A percentile compares a stretch with the other conserved stretches of the same genome.
Conservation (phyloP, 23 tunicate species). For the Phallusia fumigata region DNA sequence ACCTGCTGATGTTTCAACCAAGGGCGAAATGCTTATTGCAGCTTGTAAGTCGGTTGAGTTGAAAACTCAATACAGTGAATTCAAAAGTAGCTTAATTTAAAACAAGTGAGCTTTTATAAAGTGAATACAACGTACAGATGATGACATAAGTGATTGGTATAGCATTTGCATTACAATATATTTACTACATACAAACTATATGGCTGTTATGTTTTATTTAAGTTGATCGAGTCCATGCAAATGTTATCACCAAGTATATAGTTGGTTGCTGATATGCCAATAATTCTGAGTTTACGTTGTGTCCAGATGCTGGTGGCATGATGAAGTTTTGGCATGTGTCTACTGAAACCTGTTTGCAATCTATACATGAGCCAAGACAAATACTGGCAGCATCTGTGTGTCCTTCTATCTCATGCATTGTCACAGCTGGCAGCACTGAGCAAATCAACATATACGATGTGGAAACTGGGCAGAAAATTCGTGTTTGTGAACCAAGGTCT, state of each 20-base stretch:
- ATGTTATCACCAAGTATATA: no score
- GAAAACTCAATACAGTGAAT: not conserved
- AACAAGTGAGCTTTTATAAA: no score
- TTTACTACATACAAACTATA: no score
- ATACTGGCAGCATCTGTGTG: constrained; percentile 53
- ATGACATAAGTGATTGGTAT: no score
- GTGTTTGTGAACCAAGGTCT: constrained; percentile 64
- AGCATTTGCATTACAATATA: no score
- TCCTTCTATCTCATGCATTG: constrained; percentile 20
- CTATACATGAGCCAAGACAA: constrained; percentile 73
- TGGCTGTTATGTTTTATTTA: no score
- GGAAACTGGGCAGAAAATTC: constrained; percentile 48
- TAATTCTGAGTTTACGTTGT: no score
- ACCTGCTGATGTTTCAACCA: constrained; percentile 39
- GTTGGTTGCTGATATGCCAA: no score
- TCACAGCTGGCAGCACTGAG: constrained; percentile 73
- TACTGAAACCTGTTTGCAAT: constrained; percentile 47
- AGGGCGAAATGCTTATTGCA: constrained; percentile 65
- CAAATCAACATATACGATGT: constrained; percentile 63
- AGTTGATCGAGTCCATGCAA: no score
- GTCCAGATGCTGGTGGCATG: constrained; percentile 69
- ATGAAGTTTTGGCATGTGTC: constrained; percentile 82
- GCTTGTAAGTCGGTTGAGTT: constrained; percentile 35
- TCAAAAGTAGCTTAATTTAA: no score
- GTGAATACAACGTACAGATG: no score